These are phyloP conservation scores for Sprattus sprattus DNA, from an alignment of 2,113 vertebrate species.

Conservation along the genomic window DNA sequence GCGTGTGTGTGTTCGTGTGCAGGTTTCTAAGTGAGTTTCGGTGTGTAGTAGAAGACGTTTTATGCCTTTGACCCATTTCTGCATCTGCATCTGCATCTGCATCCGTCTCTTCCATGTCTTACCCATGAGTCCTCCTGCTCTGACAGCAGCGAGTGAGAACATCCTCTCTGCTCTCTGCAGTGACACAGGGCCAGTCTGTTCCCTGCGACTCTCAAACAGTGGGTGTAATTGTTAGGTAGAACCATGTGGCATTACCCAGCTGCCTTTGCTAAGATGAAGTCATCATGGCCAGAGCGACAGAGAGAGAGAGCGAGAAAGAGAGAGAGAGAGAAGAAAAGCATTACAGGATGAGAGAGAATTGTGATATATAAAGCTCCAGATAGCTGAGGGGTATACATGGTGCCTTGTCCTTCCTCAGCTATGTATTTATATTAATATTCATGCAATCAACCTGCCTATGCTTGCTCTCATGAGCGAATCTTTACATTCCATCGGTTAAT, in stretches of 20 bases:
- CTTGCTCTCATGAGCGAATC: constrained; percentile 40
- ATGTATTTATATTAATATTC: constrained; percentile 28
- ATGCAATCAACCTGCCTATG: constrained; percentile 34
- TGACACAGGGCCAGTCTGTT: constrained; percentile 59
- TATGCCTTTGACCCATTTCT: not conserved
- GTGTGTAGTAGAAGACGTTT: not conserved
- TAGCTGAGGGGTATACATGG: not conserved
- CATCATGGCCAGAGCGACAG: constrained; percentile 53
- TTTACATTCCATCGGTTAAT: constrained; percentile 37
- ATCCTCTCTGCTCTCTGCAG: constrained; percentile 40
- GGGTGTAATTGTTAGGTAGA: constrained; percentile 55
- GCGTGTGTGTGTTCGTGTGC: not conserved
- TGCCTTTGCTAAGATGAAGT: constrained; percentile 58
- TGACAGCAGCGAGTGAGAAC: not conserved
- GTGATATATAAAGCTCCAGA: not conserved
- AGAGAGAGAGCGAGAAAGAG: constrained; percentile 4
- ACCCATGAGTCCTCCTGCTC: not conserved
- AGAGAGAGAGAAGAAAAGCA: not conserved
- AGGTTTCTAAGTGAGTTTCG: not conserved
- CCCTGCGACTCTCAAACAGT: constrained; percentile 42
- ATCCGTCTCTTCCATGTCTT: not conserved
- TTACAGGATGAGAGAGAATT: constrained; percentile 2
- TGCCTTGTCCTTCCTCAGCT: not conserved
- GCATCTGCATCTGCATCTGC: not conserved
- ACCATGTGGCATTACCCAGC: constrained; percentile 42